A percentile compares a stretch with the other conserved stretches of the same genome.
phyloP scores from a whole-genome alignment of 2,113 vertebrate genomes.

The Epinephelus cyanopodus region DNA sequence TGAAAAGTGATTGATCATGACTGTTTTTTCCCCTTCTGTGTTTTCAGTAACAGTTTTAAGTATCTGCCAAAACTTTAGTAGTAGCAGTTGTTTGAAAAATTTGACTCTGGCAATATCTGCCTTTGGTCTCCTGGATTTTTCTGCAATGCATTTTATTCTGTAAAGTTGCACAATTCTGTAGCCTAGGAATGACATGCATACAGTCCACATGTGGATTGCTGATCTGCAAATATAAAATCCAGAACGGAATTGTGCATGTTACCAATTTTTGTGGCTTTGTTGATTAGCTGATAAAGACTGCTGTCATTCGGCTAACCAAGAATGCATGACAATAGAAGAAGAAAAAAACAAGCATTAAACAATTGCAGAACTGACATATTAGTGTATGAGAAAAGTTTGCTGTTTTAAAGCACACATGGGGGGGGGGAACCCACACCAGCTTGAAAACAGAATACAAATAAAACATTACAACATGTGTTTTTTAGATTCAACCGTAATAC shows the following conservation, averaged over 20 bases:
- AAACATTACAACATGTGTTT: background rate
- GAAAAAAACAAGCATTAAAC: constrained; percentile 5
- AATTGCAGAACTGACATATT: constrained; percentile 9
- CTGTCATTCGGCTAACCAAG: constrained; percentile 14
- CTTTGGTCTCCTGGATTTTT: background rate
- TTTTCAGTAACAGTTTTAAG: background rate
- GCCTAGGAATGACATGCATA: constrained; percentile 9
- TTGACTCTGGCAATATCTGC: background rate
- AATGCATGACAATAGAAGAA: constrained; percentile 18
- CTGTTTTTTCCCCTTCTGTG: background rate
- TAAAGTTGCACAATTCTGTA: background rate
- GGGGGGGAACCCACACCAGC: background rate
- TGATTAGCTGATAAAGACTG: constrained; percentile 17
- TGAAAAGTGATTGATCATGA: constrained; percentile 24
- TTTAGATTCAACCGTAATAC: too few relatives aligned
- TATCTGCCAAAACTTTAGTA: background rate
- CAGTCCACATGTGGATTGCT: constrained; percentile 14
- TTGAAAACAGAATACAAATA: background rate
- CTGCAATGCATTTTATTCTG: background rate
- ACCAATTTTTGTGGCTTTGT: constrained; percentile 37
- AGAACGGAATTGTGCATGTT: constrained; percentile 10
- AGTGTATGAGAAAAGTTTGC: background rate
- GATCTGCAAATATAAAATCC: background rate
- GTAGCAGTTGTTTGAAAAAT: background rate
- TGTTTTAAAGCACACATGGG: background rate